Conservation (phyloP, 2,113 vertebrate genomes). For the Bufo bufo region DNA sequence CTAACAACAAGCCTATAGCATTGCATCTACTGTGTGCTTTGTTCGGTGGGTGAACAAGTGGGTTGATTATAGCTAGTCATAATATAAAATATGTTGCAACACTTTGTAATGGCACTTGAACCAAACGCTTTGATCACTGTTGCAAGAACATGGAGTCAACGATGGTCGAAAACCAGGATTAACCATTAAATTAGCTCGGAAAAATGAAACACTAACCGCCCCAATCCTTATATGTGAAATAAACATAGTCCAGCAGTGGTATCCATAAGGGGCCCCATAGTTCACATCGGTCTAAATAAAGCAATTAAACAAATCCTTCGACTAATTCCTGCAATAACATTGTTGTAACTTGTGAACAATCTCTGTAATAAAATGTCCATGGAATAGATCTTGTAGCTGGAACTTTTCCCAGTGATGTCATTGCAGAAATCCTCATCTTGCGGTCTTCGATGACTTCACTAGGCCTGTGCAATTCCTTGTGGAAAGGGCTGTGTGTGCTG, state of each 20-base stretch:
- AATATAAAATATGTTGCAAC: conserved; percentile 18
- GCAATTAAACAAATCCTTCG: conserved; percentile 39
- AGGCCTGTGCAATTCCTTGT: conserved; percentile 24
- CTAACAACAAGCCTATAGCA: conserved; percentile 8
- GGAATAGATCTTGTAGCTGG: conserved; percentile 33
- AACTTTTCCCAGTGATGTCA: conserved; percentile 53
- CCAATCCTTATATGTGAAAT: neutral
- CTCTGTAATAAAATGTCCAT: conserved; percentile 41
- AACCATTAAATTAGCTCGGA: neutral
- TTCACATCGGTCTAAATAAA: conserved; percentile 24
- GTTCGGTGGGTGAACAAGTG: conserved; percentile 24
- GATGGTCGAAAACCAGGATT: neutral
- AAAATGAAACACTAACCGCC: conserved; percentile 4
- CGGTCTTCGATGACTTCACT: conserved; percentile 46
- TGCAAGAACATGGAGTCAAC: conserved; percentile 14
- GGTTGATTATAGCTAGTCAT: conserved; percentile 47
- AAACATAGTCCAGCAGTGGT: conserved; percentile 9
- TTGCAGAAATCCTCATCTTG: conserved; percentile 26
- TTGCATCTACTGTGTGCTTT: conserved; percentile 7
- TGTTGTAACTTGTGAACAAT: conserved; percentile 47
- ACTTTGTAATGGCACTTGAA: conserved; percentile 37
- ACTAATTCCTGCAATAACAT: conserved; percentile 46
- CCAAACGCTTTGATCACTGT: conserved; percentile 27
- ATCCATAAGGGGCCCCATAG: neutral
- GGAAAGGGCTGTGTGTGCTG: conserved; percentile 26